Conservation (phyloP, 1,140 invertebrate species). For the Atopsyche davidsoni region DNA sequence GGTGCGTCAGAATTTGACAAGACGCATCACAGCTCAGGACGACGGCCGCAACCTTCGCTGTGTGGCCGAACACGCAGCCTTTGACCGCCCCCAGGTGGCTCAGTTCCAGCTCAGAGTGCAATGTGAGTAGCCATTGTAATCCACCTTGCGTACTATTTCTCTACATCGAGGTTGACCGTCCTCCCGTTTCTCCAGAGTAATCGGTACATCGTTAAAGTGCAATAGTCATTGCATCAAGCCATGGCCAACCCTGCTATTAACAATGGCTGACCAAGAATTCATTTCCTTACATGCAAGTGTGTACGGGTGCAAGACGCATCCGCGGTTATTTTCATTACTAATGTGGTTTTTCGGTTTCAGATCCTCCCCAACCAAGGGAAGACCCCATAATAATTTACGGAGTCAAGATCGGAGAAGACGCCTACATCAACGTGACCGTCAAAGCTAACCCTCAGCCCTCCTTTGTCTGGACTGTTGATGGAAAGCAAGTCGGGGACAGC, state of each 20-base stretch:
- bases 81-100: constrained; percentile 43
- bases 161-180: no score
- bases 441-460: constrained; percentile 60
- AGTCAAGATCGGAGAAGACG: constrained; percentile 60
- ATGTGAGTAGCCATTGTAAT: constrained; percentile 56
- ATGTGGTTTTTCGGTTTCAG: constrained; percentile 39
- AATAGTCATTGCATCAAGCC: no score
- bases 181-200: no score
- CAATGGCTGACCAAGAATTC: neutral
- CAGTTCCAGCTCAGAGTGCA: constrained; percentile 51
- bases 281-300: no score
- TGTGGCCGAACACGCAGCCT: constrained; percentile 57
- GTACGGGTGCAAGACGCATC: no score
- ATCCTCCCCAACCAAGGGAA: constrained; percentile 52
- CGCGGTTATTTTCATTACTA: no score
- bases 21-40: constrained; percentile 55
- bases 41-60: constrained; percentile 59
- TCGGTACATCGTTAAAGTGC: no score
- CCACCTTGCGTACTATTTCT: no score
- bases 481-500: constrained; percentile 49
- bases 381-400: constrained; percentile 60
- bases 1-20: constrained; percentile 58
- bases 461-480: constrained; percentile 60
- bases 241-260: neutral
- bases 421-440: constrained; percentile 61